Conservation (phyloP, 2,113 vertebrate genomes). For the Phocoena sinus region DNA sequence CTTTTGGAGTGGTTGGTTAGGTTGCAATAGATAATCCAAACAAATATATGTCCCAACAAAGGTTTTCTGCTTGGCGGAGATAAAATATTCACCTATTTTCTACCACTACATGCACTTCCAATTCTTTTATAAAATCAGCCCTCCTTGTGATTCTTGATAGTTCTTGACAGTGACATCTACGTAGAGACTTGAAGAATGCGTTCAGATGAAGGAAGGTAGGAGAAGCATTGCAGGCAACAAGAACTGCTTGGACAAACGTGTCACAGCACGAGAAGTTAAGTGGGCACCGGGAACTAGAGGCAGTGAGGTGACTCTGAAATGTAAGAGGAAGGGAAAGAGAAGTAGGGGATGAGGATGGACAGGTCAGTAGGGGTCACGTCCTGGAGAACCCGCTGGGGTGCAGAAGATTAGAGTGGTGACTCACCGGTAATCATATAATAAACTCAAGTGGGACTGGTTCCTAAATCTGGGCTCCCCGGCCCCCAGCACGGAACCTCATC, state of each 20-base stretch:
- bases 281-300: fast-evolving
- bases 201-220: neutral
- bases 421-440: neutral
- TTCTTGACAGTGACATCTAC: neutral
- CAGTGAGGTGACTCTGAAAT: neutral
- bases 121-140: slow-evolving; percentile 19
- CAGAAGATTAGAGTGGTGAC: neutral
- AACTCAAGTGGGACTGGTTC: neutral
- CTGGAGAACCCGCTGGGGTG: neutral
- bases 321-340: neutral
- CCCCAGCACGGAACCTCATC: neutral
- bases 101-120: neutral
- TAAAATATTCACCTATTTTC: neutral
- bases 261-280: neutral
- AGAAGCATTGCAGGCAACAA: neutral
- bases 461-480: neutral
- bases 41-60: neutral
- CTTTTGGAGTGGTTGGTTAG: neutral
- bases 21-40: neutral
- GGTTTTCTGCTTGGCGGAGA: neutral
- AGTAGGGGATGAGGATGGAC: neutral
- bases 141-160: neutral
- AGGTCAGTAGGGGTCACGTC: fast-evolving
- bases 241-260: neutral
- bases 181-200: neutral